Evolutionary conservation across 2,888 invertebrate species (phyloP).

Genomic region (Isoperla grammatica): DNA sequence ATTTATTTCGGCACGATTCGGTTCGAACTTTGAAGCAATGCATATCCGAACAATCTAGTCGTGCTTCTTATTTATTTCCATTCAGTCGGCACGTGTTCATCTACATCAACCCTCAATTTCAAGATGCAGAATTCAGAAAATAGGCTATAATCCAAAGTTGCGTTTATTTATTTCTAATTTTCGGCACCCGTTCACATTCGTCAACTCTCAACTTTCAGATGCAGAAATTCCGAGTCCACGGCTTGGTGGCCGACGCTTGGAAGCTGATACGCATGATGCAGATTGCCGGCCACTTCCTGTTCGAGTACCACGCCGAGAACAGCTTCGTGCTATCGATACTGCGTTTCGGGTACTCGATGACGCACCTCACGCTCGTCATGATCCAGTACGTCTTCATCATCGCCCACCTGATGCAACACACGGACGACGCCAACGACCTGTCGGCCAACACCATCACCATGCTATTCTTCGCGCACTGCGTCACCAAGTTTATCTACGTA

Average conservation of each 20-base stretch:
- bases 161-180: too few species aligned
- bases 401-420: constrained; percentile 63
- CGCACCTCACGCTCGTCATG: constrained; percentile 52
- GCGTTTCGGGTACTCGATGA: constrained; percentile 35
- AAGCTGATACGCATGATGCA: constrained; percentile 78
- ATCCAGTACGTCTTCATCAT: constrained; percentile 58
- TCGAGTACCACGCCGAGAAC: constrained; percentile 59
- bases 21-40: too few species aligned
- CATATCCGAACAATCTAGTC: too few species aligned
- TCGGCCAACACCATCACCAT: constrained; percentile 76
- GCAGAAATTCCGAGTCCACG: constrained; percentile 54
- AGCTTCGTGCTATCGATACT: constrained; percentile 40
- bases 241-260: constrained; percentile 78
- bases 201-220: constrained; percentile 39
- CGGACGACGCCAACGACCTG: constrained; percentile 65
- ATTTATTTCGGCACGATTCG: too few species aligned
- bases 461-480: constrained; percentile 70
- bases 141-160: too few species aligned
- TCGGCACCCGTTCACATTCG: too few species aligned
- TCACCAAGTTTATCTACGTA: constrained; percentile 69
- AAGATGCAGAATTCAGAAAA: too few species aligned
- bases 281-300: constrained; percentile 69
- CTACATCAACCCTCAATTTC: too few species aligned
- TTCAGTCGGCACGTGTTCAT: too few species aligned
- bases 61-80: too few species aligned